Evolutionary conservation across 2,797 vertebrate species (phyloP).

Genomic region (Holocentrus rufus): DNA sequence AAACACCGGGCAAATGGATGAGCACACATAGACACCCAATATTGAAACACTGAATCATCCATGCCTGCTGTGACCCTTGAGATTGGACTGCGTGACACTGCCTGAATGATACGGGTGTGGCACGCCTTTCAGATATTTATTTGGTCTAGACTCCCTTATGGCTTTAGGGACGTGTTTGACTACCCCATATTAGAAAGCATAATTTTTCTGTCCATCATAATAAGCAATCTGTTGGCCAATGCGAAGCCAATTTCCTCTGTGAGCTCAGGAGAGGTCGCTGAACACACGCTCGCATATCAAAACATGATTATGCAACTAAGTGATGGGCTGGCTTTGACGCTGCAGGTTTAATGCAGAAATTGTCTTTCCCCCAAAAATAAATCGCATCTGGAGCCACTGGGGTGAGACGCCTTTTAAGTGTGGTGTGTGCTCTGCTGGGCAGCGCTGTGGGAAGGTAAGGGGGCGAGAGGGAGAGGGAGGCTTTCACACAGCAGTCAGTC

Average conservation of each 20-base stretch:
- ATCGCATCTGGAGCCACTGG: slow-evolving; percentile 39
- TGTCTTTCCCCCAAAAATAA: slow-evolving; percentile 15
- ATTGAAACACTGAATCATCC: slow-evolving; percentile 67
- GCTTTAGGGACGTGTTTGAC: slow-evolving; percentile 55
- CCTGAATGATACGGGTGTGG: slow-evolving; percentile 32
- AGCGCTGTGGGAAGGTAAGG: slow-evolving; percentile 12
- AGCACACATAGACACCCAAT: slow-evolving; percentile 54
- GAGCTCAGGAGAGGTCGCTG: slow-evolving; percentile 13
- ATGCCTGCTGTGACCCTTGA: slow-evolving; percentile 34
- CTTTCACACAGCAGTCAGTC: slow-evolving; percentile 53
- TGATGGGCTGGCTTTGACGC: neutral
- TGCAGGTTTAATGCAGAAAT: slow-evolving; percentile 25
- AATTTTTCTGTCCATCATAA: slow-evolving; percentile 53
- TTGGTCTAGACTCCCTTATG: slow-evolving; percentile 27
- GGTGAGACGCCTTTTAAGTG: slow-evolving; percentile 36
- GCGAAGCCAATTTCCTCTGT: slow-evolving; percentile 55
- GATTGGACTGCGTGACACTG: slow-evolving; percentile 49
- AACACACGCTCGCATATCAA: slow-evolving; percentile 37
- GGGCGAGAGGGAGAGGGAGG: slow-evolving; percentile 25
- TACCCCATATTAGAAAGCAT: slow-evolving; percentile 51
- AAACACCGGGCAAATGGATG: slow-evolving; percentile 50
- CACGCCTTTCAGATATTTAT: slow-evolving; percentile 35
- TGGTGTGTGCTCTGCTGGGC: slow-evolving; percentile 5
- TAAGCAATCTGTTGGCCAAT: slow-evolving; percentile 41
- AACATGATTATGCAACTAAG: neutral